These are phyloP conservation scores for Chiloscyllium plagiosum DNA, from an alignment of 2,113 vertebrate genomes.

Conservation along the genomic window DNA sequence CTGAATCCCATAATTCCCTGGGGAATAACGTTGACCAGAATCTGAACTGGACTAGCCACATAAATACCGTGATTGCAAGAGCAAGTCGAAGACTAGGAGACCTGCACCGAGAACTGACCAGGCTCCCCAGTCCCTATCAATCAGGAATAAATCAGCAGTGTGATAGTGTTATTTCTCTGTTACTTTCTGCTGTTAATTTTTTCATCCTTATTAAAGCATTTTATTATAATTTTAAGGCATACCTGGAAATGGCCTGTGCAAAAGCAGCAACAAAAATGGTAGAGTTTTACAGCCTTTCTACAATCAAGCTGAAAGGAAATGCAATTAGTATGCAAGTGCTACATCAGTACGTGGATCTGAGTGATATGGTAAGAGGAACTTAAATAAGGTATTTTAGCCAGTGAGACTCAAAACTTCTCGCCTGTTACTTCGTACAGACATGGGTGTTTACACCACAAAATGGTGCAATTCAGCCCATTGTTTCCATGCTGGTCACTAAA, in stretches of 20 bases:
- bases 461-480: too few species aligned
- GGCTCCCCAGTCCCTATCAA: too few species aligned
- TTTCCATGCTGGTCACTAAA: too few species aligned
- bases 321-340: slow-evolving; percentile 56
- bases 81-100: too few species aligned
- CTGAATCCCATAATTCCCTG: not conserved
- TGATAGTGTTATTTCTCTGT: not conserved
- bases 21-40: too few species aligned
- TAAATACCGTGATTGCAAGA: too few species aligned
- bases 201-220: not conserved
- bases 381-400: not conserved
- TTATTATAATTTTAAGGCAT: slow-evolving; percentile 56
- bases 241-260: slow-evolving; percentile 56
- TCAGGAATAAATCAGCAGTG: too few species aligned
- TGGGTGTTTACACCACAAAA: too few species aligned
- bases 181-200: not conserved
- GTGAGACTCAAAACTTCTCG: not conserved
- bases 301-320: slow-evolving; percentile 60
- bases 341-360: slow-evolving; percentile 52
- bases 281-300: slow-evolving; percentile 65
- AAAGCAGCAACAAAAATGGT: slow-evolving; percentile 67
- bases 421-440: not conserved
- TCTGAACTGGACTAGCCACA: too few species aligned
- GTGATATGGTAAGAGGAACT: slow-evolving; percentile 55
- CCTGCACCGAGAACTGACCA: too few species aligned